Conservation (phyloP, 2,888 invertebrate species). For the Notocelia uddmanniana region DNA sequence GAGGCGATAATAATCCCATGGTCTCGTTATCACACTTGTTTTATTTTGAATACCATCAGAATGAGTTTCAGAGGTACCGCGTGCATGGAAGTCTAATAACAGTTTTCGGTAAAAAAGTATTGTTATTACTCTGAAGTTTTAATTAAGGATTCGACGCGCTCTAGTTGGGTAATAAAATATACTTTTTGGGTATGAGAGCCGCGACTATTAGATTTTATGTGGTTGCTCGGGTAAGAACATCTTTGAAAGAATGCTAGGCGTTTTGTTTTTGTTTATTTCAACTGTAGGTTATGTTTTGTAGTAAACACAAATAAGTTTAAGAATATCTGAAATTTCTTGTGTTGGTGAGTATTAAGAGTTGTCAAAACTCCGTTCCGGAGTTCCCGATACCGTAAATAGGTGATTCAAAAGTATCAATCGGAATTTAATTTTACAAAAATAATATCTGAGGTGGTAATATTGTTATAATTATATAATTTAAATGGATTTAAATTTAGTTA, state of each 20-base stretch:
- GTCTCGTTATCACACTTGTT: constrained; percentile 56
- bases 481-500: too few relatives aligned
- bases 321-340: background rate
- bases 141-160: constrained; percentile 76
- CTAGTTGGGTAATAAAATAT: constrained; percentile 60
- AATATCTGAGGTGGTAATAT: too few relatives aligned
- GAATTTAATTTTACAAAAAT: too few relatives aligned
- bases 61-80: constrained; percentile 64
- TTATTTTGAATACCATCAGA: constrained; percentile 69
- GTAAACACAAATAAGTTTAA: background rate
- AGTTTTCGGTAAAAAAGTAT: constrained; percentile 60
- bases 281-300: background rate
- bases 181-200: constrained; percentile 52
- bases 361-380: background rate
- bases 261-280: constrained; percentile 7
- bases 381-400: background rate
- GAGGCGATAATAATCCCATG: constrained; percentile 71
- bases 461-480: too few relatives aligned
- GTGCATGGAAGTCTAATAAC: constrained; percentile 63
- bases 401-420: background rate
- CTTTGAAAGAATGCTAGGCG: constrained; percentile 16
- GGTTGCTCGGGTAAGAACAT: background rate
- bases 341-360: too few relatives aligned
- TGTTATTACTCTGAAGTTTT: constrained; percentile 66
- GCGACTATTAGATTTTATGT: constrained; percentile 34